phyloP scores from a whole-genome alignment of 2,113 vertebrate genomes.

The Anoura caudifer region DNA sequence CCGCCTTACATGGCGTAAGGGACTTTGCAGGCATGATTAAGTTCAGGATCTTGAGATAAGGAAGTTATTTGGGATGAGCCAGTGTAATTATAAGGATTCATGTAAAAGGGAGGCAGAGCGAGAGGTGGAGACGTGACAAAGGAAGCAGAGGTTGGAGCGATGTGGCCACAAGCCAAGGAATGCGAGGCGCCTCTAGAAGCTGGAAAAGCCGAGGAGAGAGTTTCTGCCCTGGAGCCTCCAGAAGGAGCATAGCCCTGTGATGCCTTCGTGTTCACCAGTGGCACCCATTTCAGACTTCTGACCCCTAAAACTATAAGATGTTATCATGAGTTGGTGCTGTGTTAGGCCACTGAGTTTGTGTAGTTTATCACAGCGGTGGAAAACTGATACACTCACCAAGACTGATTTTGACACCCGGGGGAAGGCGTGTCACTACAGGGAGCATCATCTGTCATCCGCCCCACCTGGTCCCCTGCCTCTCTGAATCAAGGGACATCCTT shows the following conservation, averaged over 20 bases:
- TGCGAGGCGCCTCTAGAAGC: neutral
- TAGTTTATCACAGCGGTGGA: neutral
- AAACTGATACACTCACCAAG: neutral
- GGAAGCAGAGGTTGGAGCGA: neutral
- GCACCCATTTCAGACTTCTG: neutral
- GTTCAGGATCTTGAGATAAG: neutral
- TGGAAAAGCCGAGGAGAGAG: neutral
- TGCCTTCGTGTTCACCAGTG: neutral
- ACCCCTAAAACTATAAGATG: neutral
- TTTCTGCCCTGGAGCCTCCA: neutral
- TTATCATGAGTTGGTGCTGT: neutral
- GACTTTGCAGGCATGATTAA: neutral
- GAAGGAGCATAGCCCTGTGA: neutral
- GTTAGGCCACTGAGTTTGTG: neutral
- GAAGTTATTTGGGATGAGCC: neutral
- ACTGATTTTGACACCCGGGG: neutral
- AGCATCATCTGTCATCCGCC: neutral
- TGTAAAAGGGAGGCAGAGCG: neutral
- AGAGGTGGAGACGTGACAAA: neutral
- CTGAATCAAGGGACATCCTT: neutral
- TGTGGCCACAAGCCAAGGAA: neutral
- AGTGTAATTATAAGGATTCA: neutral
- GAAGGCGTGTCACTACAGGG: rapidly evolving
- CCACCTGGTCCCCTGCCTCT: neutral
- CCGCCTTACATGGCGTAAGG: neutral